A percentile compares a stretch with the other conserved stretches of the same genome.
These are phyloP conservation scores for Apis laboriosa DNA, from an alignment of 1,140 invertebrate genomes.

Conservation along the genomic window DNA sequence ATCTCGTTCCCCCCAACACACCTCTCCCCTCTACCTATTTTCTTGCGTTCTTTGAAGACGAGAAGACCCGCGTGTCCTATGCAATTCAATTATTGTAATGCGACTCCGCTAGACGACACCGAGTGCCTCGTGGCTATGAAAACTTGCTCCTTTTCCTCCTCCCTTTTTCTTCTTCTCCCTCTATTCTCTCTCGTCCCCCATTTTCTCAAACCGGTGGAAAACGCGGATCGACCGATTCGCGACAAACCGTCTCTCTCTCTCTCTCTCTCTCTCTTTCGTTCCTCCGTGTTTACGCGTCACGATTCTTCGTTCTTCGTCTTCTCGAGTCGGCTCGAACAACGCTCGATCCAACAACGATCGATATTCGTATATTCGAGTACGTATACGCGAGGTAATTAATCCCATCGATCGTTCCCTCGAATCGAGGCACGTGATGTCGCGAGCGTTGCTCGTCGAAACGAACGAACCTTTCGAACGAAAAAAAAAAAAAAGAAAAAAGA, in stretches of 20 bases:
- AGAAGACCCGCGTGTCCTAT: slow-evolving; percentile 74
- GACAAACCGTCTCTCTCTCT: too few species aligned
- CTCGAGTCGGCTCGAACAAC: too few species aligned
- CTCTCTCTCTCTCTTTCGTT: too few species aligned
- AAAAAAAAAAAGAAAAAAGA: background rate
- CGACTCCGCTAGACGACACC: slow-evolving; percentile 59
- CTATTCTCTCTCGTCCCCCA: background rate
- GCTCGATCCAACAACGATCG: background rate
- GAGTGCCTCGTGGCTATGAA: slow-evolving; percentile 53
- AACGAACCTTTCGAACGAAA: background rate
- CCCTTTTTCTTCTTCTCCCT: background rate
- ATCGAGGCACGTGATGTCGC: slow-evolving; percentile 5
- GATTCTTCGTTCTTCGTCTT: too few species aligned
- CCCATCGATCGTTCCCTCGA: background rate
- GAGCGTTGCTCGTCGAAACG: background rate
- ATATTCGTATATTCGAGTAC: background rate
- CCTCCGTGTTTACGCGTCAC: too few species aligned
- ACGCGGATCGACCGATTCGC: background rate
- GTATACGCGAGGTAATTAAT: background rate
- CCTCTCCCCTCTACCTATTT: slow-evolving; percentile 64
- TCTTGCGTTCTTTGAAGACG: slow-evolving; percentile 73
- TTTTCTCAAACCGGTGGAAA: background rate
- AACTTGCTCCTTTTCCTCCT: background rate
- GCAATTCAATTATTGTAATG: slow-evolving; percentile 77
- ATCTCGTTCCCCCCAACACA: slow-evolving; percentile 54